Evolutionary conservation across 2,888 invertebrate species (phyloP), one percentile per base, ranked within the genome.

Genomic region (Cantharis flavilabris): DNA sequence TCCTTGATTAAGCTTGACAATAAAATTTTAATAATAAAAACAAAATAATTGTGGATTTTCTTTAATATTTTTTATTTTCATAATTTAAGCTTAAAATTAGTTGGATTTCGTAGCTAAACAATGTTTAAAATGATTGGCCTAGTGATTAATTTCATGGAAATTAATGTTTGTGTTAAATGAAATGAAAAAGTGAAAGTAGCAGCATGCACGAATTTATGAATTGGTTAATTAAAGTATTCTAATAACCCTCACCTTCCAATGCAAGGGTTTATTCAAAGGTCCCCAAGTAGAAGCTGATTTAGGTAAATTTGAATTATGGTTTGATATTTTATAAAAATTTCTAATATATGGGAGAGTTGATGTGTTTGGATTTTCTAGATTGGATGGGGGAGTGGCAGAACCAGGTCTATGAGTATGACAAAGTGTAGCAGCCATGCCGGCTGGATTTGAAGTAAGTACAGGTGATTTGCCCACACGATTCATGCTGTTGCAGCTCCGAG

Each of bases 231-330:
- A 49, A 49, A 49, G n/a, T 49, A 49, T 49, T n/a, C 49, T 49
- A 49, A 49, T 49, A n/a, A n/a, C 80, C 87, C 90, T 90, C 90
- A 91, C 91, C 91, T 92, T 92, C 91, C 91, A 91, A 87, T 90
- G 90, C 88, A 91, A 90, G 88, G 91, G 90, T 90, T 91, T 91
- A 89, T 91, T 91, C 88, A 91, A 90, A 86, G 91, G 90, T 86
- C 91, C 91, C 91, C 91, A 91, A 87, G 91, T 91, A 86, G 91
- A 91, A 86, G 90, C 90, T 86, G 91, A 91, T 90, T 91, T 91
- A 86, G 91, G 91, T 86, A 91, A 89, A 88, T 91, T 89, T 85
- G 89, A 88, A 87, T 89, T 87, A 82, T 86, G 84, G 82, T 86
- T 84, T 74, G 87, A 86, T 81, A 86, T 87, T 84, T 88, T 88